These are phyloP conservation scores for Nymphalis urticae DNA, from an alignment of 2,888 invertebrate genomes.

Conservation along the genomic window DNA sequence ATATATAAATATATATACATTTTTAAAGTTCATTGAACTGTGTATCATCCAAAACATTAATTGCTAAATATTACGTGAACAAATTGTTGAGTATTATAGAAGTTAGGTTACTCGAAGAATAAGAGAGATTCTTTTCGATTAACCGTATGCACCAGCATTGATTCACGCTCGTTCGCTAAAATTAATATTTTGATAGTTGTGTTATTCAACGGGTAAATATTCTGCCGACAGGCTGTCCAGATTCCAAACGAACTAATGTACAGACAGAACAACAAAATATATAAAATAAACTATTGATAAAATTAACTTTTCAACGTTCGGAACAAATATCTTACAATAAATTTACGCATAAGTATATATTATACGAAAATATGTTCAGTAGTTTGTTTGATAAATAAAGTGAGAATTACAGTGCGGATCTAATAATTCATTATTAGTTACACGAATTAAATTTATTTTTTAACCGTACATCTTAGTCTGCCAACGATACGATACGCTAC, in stretches of 20 bases:
- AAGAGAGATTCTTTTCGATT: conserved; percentile 23
- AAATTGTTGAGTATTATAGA: too few species aligned
- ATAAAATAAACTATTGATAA: too few species aligned
- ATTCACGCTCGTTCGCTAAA: conserved; percentile 28
- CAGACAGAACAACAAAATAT: conserved; percentile 15
- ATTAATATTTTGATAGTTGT: conserved; percentile 43
- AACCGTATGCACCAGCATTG: conserved; percentile 25
- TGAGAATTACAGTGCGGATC: not conserved
- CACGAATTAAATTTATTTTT: conserved; percentile 8
- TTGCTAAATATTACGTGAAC: too few species aligned
- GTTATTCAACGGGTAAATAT: conserved; percentile 45
- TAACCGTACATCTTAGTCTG: conserved; percentile 24
- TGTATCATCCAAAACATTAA: too few species aligned
- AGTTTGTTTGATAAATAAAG: conserved; percentile 6
- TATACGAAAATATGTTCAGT: not conserved
- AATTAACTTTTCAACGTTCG: not conserved
- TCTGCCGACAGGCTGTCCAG: conserved; percentile 67
- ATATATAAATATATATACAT: too few species aligned
- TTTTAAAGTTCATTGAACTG: too few species aligned
- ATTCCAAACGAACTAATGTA: conserved; percentile 49
- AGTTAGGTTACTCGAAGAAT: not conserved
- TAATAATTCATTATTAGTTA: conserved; percentile 5
- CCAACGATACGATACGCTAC: conserved; percentile 41
- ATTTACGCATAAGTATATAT: not conserved
- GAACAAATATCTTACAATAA: not conserved